Percentiles rank a stretch among this genome's conserved stretches.
phyloP scores from a whole-genome alignment of 2,113 vertebrate genomes.

The Trogon melanurus region DNA sequence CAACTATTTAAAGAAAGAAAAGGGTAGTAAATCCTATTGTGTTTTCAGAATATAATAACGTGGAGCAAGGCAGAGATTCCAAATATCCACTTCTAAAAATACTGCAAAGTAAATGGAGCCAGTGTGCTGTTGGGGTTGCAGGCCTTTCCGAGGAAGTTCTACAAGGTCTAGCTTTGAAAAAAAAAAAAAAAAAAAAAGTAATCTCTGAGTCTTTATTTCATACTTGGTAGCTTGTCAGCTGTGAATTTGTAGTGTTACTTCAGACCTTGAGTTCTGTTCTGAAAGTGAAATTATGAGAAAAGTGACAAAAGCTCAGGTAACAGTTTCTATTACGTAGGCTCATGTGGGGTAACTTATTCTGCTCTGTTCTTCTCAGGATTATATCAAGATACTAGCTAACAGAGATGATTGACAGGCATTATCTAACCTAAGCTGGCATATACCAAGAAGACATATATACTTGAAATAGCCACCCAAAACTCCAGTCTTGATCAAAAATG shows the following conservation, averaged over 20 bases:
- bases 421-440: background rate
- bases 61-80: background rate
- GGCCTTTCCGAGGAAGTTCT: background rate
- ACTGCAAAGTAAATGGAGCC: background rate
- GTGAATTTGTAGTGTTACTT: background rate
- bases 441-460: background rate
- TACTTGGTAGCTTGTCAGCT: background rate
- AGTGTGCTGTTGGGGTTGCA: rapidly evolving
- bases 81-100: background rate
- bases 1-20: constrained; percentile 50
- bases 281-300: background rate
- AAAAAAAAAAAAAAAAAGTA: background rate
- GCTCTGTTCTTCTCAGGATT: background rate
- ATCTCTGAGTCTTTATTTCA: background rate
- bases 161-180: background rate
- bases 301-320: background rate
- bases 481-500: background rate
- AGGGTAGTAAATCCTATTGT: background rate
- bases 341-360: background rate
- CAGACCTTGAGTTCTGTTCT: background rate
- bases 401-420: background rate
- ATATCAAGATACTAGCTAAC: background rate
- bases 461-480: background rate
- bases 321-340: background rate
- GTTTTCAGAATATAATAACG: background rate